Base-by-base conservation (phyloP, 1,140 invertebrate species). In the Argopecten irradians region DNA sequence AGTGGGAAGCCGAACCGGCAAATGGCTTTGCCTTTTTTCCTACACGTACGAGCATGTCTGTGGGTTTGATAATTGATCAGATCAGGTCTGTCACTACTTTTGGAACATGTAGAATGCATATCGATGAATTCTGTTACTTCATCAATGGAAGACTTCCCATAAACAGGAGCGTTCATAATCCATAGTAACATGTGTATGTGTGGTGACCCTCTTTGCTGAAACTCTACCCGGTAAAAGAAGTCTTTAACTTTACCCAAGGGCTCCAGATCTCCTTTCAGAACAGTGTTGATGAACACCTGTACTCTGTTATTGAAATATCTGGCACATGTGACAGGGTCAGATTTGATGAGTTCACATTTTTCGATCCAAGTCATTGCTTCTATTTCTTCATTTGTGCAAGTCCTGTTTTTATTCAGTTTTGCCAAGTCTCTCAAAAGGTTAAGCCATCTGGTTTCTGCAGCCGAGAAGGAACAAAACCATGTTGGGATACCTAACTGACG, bases 131-230 rank as follows among this genome's bases (percentile, higher is more conserved):
- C n/a, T 32, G 11, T 71, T n/a, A 88, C 84, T 34, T 85, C 82
- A 16, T 83, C 32, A 83, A 84, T 46, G 32, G 36, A 34, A 88
- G 34, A 34, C 32, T 89, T 19, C 28, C 34, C 39, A 87, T 85
- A 94, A 55, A 43, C 55, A 36, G 95, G 95, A 82, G 92, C 89
- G 92, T 94, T 90, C 87, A 94, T 87, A 1, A 95, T 85, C 95
- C 95, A 96, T 28, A 94, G 43, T 5, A 96, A 86, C 71, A 94
- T 92, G 87, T 96, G 95, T 19, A 95, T 86, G 91, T 96, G 95
- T n/a, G 95, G 95, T 87, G 91, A 89, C 9, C 88, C 88, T 86
- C 88, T 86, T 83, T 86, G 84, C 36, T 89, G 88, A 83, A 89
- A 89, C 34, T 89, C 88, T 13, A 89, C 41, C 83, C 88, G 34